Base-by-base conservation (phyloP, 2,113 vertebrate genomes). In the Abramis brama region DNA sequence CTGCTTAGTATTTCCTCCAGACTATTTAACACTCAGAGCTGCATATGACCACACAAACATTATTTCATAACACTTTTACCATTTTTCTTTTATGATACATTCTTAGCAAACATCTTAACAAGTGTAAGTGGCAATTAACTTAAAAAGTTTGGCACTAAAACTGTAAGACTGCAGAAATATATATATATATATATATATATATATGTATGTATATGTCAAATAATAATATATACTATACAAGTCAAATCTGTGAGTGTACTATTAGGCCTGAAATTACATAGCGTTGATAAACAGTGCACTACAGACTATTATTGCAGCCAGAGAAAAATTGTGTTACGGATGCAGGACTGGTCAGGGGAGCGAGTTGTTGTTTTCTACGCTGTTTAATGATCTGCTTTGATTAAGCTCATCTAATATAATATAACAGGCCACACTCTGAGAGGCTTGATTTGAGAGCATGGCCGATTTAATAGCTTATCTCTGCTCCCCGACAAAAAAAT, bases 381-480 rank as follows among this genome's bases (percentile, higher is more conserved):
- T 6, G 27, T 82, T 82, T 82, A 70, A 82, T 82, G 64, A 45
- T 27, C 64, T 82, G 47, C 80, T 82, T 89, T 55, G 81, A 84
- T 85, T 81, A 88, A 80, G 30, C 59, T 82, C 64, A 79, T 75
- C 45, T 85, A 86, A 82, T 88, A 86, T 81, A 86, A 82, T 86
- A 64, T 47, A 82, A 70, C 45, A 9, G 83, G 55, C 78, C 78
- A 81, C 52, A 52, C 57, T 30, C 17, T 86, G 80, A 27, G 33
- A 89, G 64, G 85, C 79, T 87, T 86, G 84, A 59, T 79, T 81
- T 62, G 60, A 84, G 79, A 71, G 64, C 66, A 19, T 71, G 60
- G 60, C 43, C 62, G 39, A 57, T 82, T 52, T 78, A 82, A 78
- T 73, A 82, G 85, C 85, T 78, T 88, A 85, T 88, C 85, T 87